These are phyloP conservation scores for Serrognathus titanus DNA, from an alignment of 2,888 invertebrate species.

Conservation along the genomic window DNA sequence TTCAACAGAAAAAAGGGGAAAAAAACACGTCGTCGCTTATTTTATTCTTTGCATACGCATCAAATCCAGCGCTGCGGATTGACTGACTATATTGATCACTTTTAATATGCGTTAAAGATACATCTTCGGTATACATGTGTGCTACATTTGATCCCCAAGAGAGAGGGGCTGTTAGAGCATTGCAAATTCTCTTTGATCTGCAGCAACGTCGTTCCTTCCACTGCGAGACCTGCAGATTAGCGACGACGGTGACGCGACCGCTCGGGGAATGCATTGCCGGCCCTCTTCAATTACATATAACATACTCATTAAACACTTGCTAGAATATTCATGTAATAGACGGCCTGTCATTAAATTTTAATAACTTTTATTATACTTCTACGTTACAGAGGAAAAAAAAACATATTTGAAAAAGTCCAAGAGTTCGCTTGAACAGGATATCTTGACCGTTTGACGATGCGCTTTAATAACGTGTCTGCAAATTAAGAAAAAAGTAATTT, in stretches of 20 bases:
- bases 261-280: not conserved
- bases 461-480: too few relatives aligned
- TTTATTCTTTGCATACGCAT: not conserved
- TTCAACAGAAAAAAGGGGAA: too few relatives aligned
- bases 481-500: too few relatives aligned
- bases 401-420: too few relatives aligned
- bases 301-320: conserved; percentile 20
- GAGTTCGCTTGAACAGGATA: too few relatives aligned
- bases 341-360: conserved; percentile 10
- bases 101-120: conserved; percentile 1
- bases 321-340: conserved; percentile 14
- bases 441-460: too few relatives aligned
- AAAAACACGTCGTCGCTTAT: not conserved
- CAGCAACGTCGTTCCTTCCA: conserved; percentile 12
- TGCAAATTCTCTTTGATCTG: conserved; percentile 11
- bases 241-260: conserved; percentile 19
- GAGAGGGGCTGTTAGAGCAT: conserved; percentile 8
- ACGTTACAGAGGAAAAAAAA: not conserved
- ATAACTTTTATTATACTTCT: not conserved
- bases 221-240: conserved; percentile 22
- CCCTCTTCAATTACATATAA: conserved; percentile 19
- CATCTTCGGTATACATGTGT: not conserved
- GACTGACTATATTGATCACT: not conserved
- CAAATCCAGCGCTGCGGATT: not conserved
- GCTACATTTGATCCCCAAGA: not conserved